Conservation (phyloP, 2,888 invertebrate species). For the Entomobrya multifasciata region DNA sequence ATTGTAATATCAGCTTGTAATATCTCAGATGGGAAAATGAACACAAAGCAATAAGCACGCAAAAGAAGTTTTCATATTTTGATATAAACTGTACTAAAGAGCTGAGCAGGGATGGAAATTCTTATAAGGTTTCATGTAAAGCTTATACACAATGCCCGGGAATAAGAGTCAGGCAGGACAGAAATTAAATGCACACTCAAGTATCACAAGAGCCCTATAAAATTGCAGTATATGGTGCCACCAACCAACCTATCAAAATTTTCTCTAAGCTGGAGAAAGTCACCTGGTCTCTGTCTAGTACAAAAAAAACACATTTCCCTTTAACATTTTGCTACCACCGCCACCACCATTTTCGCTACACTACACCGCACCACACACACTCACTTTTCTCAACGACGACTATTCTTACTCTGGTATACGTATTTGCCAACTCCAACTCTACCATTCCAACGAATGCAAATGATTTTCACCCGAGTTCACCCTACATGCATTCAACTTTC, state of each 20-base stretch:
- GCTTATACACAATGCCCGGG: too few relatives aligned
- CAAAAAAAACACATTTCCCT: constrained; percentile 4
- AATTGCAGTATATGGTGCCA: not conserved
- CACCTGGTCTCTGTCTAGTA: constrained; percentile 41
- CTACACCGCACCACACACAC: not conserved
- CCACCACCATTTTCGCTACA: too few relatives aligned
- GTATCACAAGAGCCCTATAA: not conserved
- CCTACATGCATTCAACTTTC: not conserved
- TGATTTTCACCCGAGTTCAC: constrained; percentile 24
- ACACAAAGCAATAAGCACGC: too few relatives aligned
- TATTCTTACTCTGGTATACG: too few relatives aligned
- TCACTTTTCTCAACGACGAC: not conserved
- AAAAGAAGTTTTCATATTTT: too few relatives aligned
- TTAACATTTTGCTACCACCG: not conserved
- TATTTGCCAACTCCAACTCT: not conserved
- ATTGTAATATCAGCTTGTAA: not conserved
- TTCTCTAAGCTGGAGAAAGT: constrained; percentile 40
- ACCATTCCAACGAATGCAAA: constrained; percentile 1
- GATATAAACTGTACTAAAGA: too few relatives aligned
- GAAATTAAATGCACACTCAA: not conserved
- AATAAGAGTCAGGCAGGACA: not conserved
- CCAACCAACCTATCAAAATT: not conserved
- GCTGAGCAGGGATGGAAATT: too few relatives aligned
- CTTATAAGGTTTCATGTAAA: too few relatives aligned
- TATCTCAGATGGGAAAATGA: not conserved